Conservation (phyloP, 2,113 vertebrate species). For the Xenotilapia caudafasciata region DNA sequence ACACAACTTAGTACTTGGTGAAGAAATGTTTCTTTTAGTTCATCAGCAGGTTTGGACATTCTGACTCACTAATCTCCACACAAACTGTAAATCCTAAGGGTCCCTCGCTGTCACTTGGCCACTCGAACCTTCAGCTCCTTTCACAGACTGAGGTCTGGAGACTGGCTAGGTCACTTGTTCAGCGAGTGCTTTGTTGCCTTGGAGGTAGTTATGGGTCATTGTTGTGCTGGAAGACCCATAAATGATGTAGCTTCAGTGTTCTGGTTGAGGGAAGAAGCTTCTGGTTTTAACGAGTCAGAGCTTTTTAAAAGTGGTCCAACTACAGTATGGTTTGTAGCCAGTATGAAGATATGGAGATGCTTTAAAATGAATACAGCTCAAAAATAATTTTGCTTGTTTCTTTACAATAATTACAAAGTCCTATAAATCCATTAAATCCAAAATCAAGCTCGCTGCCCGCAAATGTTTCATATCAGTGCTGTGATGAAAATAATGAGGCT, state of each 20-base stretch:
- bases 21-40: not conserved
- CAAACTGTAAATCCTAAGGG: not conserved
- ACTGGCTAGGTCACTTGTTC: not conserved
- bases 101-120: fast-evolving
- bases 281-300: not conserved
- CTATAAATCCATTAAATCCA: not conserved
- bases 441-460: not conserved
- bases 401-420: not conserved
- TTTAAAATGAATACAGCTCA: not conserved
- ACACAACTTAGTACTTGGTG: not conserved
- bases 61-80: not conserved
- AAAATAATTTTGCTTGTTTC: not conserved
- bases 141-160: not conserved
- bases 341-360: not conserved
- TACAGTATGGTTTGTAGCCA: not conserved
- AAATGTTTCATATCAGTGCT: not conserved
- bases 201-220: not conserved
- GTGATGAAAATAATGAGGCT: not conserved
- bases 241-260: not conserved
- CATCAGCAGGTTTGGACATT: not conserved
- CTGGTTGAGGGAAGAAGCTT: not conserved
- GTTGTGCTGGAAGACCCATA: not conserved
- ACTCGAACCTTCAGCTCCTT: not conserved
- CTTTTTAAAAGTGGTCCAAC: not conserved
- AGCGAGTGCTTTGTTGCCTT: not conserved